Evolutionary conservation across 2,888 invertebrate species (phyloP).

Genomic region (Zelleria hepariella): DNA sequence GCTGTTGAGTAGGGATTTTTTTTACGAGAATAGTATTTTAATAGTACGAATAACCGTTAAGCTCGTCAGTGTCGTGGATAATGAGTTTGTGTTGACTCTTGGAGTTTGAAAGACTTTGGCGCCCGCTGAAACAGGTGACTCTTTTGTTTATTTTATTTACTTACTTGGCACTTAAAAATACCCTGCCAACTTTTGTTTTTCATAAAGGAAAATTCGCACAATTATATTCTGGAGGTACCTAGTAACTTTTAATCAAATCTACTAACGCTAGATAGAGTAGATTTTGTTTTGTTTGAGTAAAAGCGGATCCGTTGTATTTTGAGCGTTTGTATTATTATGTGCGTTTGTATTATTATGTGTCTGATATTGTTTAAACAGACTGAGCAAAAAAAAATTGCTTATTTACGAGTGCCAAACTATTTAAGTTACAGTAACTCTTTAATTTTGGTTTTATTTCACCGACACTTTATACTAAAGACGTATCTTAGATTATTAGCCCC

Average conservation of each 20-base stretch:
- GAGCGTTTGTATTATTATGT: background rate
- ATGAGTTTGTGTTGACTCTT: conserved; percentile 66
- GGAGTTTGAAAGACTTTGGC: conserved; percentile 42
- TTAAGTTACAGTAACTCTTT: too few relatives aligned
- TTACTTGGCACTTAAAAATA: background rate
- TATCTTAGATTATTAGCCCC: background rate
- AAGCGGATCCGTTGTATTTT: too few relatives aligned
- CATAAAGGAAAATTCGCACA: too few relatives aligned
- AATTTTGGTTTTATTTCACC: background rate
- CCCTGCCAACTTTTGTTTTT: background rate
- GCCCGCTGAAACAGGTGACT: conserved; percentile 61
- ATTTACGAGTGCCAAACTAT: too few relatives aligned
- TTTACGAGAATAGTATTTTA: conserved; percentile 22
- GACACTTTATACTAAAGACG: too few relatives aligned
- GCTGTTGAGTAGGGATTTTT: background rate
- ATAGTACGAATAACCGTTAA: conserved; percentile 62
- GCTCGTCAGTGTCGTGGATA: conserved; percentile 56
- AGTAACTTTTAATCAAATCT: too few relatives aligned
- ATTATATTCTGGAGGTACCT: too few relatives aligned
- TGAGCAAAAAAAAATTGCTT: background rate
- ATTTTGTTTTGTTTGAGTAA: too few relatives aligned
- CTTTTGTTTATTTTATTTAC: conserved; percentile 24
- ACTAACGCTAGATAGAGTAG: too few relatives aligned
- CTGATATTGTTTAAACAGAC: background rate
- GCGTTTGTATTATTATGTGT: background rate